These are phyloP conservation scores for Diadegma fenestrale DNA, from an alignment of 2,888 invertebrate genomes.

Conservation along the genomic window DNA sequence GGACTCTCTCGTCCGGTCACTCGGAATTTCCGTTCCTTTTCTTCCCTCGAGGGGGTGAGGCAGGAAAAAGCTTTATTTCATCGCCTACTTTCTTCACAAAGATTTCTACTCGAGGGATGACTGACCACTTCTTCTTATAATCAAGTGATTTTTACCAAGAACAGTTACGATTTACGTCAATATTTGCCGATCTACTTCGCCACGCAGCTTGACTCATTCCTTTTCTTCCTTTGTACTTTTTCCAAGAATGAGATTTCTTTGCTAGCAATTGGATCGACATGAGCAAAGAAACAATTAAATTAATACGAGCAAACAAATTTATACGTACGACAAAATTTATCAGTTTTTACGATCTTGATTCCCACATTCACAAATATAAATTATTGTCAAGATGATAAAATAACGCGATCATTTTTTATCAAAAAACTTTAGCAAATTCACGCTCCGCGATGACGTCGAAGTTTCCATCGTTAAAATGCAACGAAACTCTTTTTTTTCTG, in stretches of 20 bases:
- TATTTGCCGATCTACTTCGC: conserved; percentile 76
- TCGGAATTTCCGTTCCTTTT: conserved; percentile 40
- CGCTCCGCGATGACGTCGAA: background rate
- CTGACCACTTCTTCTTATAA: conserved; percentile 57
- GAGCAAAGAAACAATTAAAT: background rate
- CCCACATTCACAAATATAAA: background rate
- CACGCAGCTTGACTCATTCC: background rate
- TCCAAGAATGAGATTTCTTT: background rate
- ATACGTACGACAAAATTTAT: background rate
- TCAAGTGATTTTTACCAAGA: conserved; percentile 80
- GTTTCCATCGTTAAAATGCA: background rate
- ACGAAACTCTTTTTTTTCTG: too few species aligned
- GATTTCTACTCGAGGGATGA: conserved; percentile 12
- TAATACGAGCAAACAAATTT: too few species aligned
- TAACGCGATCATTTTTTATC: background rate
- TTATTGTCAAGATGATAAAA: background rate
- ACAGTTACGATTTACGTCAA: conserved; percentile 76
- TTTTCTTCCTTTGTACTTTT: background rate
- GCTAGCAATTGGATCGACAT: background rate
- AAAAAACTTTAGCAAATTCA: background rate
- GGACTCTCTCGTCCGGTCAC: conserved; percentile 50
- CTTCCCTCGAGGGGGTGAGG: background rate
- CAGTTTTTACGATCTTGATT: background rate
- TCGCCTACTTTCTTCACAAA: conserved; percentile 14
- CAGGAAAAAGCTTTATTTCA: conserved; percentile 42